Conservation (phyloP, 2,113 vertebrate genomes). For the Eonycteris spelaea region DNA sequence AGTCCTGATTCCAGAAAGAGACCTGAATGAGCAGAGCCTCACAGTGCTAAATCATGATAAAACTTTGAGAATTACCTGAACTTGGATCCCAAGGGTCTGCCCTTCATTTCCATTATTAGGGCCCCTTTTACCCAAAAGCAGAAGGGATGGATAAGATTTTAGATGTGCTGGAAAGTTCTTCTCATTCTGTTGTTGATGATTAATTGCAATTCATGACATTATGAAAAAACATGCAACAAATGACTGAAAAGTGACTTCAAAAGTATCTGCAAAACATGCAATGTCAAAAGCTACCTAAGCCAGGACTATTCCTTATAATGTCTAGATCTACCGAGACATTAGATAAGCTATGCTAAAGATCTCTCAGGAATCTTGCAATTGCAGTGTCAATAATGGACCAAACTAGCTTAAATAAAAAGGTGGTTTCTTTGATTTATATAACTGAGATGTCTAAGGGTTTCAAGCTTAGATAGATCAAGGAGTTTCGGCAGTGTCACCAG, state of each 20-base stretch:
- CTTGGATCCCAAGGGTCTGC: background rate
- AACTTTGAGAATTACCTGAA: background rate
- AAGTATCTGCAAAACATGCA: background rate
- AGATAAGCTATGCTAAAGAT: background rate
- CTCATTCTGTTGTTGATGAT: background rate
- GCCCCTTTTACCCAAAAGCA: background rate
- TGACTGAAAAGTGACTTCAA: slow-evolving; percentile 34
- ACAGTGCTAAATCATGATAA: background rate
- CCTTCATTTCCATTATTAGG: background rate
- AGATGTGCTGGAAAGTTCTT: background rate
- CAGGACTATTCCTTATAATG: background rate
- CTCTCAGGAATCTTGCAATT: background rate
- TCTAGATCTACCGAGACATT: background rate
- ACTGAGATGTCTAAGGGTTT: background rate
- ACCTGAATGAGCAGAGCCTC: background rate
- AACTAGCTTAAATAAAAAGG: background rate
- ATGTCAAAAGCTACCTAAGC: background rate
- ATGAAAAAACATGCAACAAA: background rate
- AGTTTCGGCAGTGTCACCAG: background rate
- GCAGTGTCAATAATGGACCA: background rate
- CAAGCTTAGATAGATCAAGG: background rate
- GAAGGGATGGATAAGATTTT: background rate
- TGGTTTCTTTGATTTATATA: background rate
- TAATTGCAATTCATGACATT: background rate
- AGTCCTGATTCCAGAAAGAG: background rate